Conservation (phyloP, 2,888 invertebrate genomes). For the Erebia palarica region DNA sequence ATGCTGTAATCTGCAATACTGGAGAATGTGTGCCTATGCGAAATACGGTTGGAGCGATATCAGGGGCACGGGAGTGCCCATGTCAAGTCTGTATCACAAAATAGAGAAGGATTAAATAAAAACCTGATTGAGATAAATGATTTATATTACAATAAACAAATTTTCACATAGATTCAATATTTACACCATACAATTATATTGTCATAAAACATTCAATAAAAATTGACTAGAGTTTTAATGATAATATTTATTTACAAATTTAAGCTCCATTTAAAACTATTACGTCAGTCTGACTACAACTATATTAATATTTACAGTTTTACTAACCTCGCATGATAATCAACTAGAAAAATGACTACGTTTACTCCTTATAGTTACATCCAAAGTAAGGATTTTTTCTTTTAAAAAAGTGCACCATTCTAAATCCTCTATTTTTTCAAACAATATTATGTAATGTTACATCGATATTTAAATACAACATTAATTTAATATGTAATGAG, state of each 20-base stretch:
- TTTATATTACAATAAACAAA: slow-evolving; percentile 71
- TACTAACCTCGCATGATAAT: slow-evolving; percentile 47
- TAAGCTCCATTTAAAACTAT: slow-evolving; percentile 77
- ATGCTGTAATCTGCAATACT: no score
- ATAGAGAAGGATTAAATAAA: slow-evolving; percentile 33
- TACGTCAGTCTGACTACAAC: slow-evolving; percentile 70
- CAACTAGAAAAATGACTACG: slow-evolving; percentile 25
- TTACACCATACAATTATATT: slow-evolving; percentile 78
- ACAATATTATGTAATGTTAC: background rate
- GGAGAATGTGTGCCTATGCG: no score
- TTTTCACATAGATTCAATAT: slow-evolving; percentile 68
- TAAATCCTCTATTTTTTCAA: background rate
- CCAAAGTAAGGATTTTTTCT: background rate
- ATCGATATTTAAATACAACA: background rate
- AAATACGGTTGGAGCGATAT: no score
- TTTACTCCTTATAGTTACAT: slow-evolving; percentile 40
- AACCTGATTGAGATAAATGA: slow-evolving; percentile 52
- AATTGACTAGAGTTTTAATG: slow-evolving; percentile 76
- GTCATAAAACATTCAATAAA: slow-evolving; percentile 78
- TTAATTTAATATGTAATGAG: background rate
- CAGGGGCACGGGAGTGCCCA: no score
- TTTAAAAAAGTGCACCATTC: background rate
- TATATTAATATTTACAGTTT: slow-evolving; percentile 43
- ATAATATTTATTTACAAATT: slow-evolving; percentile 74
- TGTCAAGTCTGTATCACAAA: no score